Evolutionary conservation across 2,888 invertebrate genomes (phyloP).

Genomic region (Agrenia bidenticulata): DNA sequence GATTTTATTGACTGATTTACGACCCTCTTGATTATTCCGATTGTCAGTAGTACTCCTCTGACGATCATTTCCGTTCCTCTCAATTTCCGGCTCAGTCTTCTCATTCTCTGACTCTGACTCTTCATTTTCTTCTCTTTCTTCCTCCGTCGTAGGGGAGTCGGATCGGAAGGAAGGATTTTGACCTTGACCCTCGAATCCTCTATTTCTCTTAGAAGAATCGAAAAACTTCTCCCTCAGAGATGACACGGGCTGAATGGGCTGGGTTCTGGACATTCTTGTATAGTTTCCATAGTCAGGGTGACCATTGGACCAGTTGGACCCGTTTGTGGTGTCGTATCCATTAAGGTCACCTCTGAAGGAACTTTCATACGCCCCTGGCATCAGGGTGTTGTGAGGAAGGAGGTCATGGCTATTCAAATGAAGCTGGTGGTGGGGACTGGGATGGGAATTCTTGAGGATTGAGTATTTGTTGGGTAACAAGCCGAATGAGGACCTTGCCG

Average conservation of each 20-base stretch:
- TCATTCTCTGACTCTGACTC: constrained; percentile 4
- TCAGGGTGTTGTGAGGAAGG: constrained; percentile 5
- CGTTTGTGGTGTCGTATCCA: not conserved
- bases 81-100: constrained; percentile 7
- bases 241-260: constrained; percentile 26
- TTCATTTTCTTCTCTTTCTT: not conserved
- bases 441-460: constrained; percentile 14
- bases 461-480: constrained; percentile 40
- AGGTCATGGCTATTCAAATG: not conserved
- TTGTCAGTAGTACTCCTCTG: too few species aligned
- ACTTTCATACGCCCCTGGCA: constrained; percentile 31
- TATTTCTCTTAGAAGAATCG: constrained; percentile 17
- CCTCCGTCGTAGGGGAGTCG: constrained; percentile 2
- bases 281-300: constrained; percentile 10
- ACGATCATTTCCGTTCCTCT: not conserved
- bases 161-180: not conserved
- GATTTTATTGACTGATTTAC: too few species aligned
- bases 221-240: constrained; percentile 33
- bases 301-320: constrained; percentile 3
- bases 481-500: constrained; percentile 26
- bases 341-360: constrained; percentile 9
- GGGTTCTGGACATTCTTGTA: constrained; percentile 2
- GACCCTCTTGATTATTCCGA: too few species aligned
- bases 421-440: not conserved
- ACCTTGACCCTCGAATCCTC: not conserved